Percentiles rank a stretch among this genome's conserved stretches.
Evolutionary conservation across 1,140 invertebrate species (phyloP).

Genomic region (Drosophila neocordata): DNA sequence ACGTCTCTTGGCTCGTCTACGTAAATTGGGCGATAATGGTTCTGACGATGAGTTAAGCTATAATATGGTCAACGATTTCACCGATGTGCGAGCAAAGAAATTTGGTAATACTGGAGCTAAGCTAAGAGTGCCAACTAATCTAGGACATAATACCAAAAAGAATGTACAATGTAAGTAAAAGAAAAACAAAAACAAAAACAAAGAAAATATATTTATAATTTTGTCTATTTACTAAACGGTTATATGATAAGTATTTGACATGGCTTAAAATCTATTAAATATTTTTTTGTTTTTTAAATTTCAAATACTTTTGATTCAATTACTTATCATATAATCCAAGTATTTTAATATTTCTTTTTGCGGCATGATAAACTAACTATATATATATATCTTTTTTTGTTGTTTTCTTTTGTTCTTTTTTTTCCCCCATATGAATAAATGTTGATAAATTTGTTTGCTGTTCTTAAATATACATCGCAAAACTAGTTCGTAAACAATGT

Average conservation of each 20-base stretch:
- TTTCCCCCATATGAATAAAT: too few species aligned
- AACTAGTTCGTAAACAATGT: constrained; percentile 78
- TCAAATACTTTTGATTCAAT: too few species aligned
- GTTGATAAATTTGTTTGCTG: constrained; percentile 17
- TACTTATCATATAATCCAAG: not conserved
- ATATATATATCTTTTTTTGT: constrained; percentile 18
- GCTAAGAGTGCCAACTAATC: constrained; percentile 32
- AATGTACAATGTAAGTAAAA: constrained; percentile 76
- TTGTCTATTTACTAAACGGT: not conserved
- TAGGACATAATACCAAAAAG: constrained; percentile 72
- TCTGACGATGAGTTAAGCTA: constrained; percentile 35
- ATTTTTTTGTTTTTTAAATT: too few species aligned
- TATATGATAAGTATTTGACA: not conserved
- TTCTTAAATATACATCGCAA: constrained; percentile 13
- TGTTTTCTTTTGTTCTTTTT: not conserved
- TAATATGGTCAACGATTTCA: constrained; percentile 41
- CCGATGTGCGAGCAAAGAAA: constrained; percentile 56
- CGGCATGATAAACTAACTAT: constrained; percentile 48
- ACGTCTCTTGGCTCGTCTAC: constrained; percentile 54
- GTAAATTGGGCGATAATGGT: constrained; percentile 46
- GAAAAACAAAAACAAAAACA: too few species aligned
- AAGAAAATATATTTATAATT: not conserved
- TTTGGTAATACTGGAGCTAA: constrained; percentile 17
- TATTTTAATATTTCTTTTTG: not conserved
- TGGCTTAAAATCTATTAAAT: too few species aligned